Evolutionary conservation across 2,888 invertebrate species (phyloP), one percentile per base, ranked within the genome.

Genomic region (Rhopalosiphum nymphaeae): DNA sequence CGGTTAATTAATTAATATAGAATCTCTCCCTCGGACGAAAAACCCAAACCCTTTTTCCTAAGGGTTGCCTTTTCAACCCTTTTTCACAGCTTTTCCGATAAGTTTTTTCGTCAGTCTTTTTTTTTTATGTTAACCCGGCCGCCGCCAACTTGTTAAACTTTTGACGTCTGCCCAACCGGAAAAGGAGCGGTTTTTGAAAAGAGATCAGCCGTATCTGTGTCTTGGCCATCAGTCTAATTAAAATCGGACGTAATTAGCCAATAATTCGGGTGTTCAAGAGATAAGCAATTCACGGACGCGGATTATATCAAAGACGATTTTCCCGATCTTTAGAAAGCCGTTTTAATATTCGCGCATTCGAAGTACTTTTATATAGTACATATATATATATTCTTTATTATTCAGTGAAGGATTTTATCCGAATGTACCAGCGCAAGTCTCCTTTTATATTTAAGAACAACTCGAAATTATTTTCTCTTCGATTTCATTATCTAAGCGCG

Each of bases 21-120:
- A 91, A 90, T 91, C 61, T 87, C 61, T 86, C 94, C 94, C 94
- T 86, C 57, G 61, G 90, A 94, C 42, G 89, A 90, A 85, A 91
- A 94, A 94, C 49, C 49, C 86, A 49, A 42, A 94, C 91, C 94
- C 94, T 90, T 91, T 85, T 89, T 93, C 53, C 86, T 61, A 86
- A 91, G 94, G 94, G 94, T 61, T 49, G 94, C 94, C 94, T 90
- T 94, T 94, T 91, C 90, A 61, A 94, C 94, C 94, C 94, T 94
- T 94, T 94, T 94, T 94, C 94, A 94, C 94, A 94, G 94, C 94
- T 94, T 94, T 94, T 94, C 61, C 94, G 94, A 94, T 94, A 94
- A 94, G 94, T 94, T 94, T 94, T 67, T 92, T 92, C 86, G 25
- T 13, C 46, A 44, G 56, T 84, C 57, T 61, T 92, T 88, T 67